Percentiles rank a stretch among this genome's conserved stretches.
Evolutionary conservation across 2,888 invertebrate species (phyloP).

Genomic region (Callyntrura guangdongensis): DNA sequence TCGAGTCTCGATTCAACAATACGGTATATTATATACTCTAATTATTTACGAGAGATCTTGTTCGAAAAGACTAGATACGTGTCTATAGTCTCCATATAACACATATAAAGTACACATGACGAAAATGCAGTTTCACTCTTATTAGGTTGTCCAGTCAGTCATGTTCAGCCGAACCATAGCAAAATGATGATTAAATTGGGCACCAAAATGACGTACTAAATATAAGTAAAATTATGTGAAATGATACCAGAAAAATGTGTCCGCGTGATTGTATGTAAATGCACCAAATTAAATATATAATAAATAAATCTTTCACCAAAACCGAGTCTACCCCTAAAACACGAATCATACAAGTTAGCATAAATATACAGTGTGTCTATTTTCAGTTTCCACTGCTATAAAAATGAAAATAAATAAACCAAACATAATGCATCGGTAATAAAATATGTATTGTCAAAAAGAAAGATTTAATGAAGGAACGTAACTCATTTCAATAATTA

Average conservation of each 20-base stretch:
- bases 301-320: background rate
- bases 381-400: background rate
- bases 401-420: constrained; percentile 47
- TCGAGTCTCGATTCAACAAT: background rate
- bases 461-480: constrained; percentile 75
- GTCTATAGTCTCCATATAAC: background rate
- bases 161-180: background rate
- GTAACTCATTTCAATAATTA: constrained; percentile 51
- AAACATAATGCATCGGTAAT: constrained; percentile 32
- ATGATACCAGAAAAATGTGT: background rate
- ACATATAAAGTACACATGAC: constrained; percentile 27
- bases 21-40: background rate
- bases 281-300: background rate
- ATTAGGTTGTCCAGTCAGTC: constrained; percentile 30
- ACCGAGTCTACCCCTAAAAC: background rate
- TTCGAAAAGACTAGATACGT: constrained; percentile 29
- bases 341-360: background rate
- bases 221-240: background rate
- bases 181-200: background rate
- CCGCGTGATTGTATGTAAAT: background rate
- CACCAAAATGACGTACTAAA: background rate
- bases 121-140: constrained; percentile 37
- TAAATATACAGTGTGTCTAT: background rate
- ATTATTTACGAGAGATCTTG: constrained; percentile 20
- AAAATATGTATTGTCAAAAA: constrained; percentile 64